Evolutionary conservation across 2,797 vertebrate genomes (phyloP), one percentile per base, ranked within the genome.

Genomic region (Liasis olivaceus): DNA sequence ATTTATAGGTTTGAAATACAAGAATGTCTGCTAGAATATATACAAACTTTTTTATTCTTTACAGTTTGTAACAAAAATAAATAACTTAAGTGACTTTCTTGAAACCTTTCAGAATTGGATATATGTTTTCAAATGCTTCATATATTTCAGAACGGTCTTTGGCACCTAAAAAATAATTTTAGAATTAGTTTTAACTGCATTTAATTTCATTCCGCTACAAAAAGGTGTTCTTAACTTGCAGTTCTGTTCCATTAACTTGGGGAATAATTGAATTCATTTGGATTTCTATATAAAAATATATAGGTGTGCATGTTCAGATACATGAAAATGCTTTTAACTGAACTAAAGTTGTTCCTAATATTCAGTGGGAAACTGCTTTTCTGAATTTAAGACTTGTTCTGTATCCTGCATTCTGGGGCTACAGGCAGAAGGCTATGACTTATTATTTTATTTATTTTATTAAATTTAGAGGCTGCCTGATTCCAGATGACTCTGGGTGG

Each of bases 71-170:
- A 90, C 42, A 59, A n/a, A 88, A 42, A 66, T 24, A 89, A 42
- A 66, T 24, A 85, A 0, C 0, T 0, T 96, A 96, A 1, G 96
- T 98, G 59, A 98, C 97, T 95, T 99, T 99, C 97, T 98, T 98
- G 98, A 99, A 99, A 86, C 98, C 98, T 95, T 98, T 99, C 90
- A 99, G 97, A 96, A 99, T 99, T 5, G 99, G 99, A 95, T 99
- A 99, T 96, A 99, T 99, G 97, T 99, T 99, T 97, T 99, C 99
- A 96, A 99, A 99, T 0, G 99, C 99, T 95, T 99, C 99, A 92
- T 99, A 99, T 96, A 99, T 99, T 96, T 99, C 99, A 2, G 98
- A 98, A 93, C 99, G 98, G n/a, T 99, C 98, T 98, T 99, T 99
- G 89, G 99, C 99, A 97, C 99, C 99, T 99, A 96, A 62, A 58